Percentiles rank a stretch among this genome's conserved stretches.
Conservation (phyloP, 2,888 invertebrate species). For the Phengaris arion region DNA sequence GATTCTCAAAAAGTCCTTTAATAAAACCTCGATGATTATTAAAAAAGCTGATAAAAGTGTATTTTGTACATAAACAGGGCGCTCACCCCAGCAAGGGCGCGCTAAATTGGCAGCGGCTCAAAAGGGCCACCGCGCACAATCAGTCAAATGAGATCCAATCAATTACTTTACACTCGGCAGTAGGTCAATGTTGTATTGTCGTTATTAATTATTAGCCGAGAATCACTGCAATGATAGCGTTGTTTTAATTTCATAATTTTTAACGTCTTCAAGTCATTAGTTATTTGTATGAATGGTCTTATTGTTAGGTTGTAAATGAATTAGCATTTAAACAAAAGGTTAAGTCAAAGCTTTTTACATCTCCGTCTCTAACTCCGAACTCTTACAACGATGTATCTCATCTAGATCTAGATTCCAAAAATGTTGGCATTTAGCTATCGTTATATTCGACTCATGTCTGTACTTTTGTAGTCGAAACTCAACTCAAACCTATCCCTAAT, state of each 20-base stretch:
- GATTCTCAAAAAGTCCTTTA: neutral
- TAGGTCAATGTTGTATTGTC: slow-evolving; percentile 48
- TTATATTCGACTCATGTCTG: too few species aligned
- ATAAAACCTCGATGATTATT: neutral
- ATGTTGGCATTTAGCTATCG: too few species aligned
- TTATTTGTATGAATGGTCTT: too few species aligned
- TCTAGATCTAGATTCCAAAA: too few species aligned
- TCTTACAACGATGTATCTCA: too few species aligned
- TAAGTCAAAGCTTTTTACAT: too few species aligned
- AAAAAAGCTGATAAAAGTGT: slow-evolving; percentile 31
- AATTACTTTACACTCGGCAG: slow-evolving; percentile 54
- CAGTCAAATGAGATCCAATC: slow-evolving; percentile 75
- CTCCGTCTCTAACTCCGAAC: too few species aligned
- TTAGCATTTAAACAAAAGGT: too few species aligned
- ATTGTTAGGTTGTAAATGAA: too few species aligned
- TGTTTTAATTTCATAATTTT: neutral
- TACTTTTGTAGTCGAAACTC: too few species aligned
- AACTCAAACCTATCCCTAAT: too few species aligned
- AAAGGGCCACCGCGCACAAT: slow-evolving; percentile 74
- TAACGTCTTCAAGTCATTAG: neutral
- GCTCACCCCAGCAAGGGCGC: slow-evolving; percentile 44
- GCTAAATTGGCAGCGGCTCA: slow-evolving; percentile 72
- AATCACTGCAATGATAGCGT: neutral
- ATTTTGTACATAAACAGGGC: slow-evolving; percentile 59
- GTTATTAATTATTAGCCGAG: neutral